Conservation (phyloP, 2,113 vertebrate genomes). For the Pleuronectes platessa region DNA sequence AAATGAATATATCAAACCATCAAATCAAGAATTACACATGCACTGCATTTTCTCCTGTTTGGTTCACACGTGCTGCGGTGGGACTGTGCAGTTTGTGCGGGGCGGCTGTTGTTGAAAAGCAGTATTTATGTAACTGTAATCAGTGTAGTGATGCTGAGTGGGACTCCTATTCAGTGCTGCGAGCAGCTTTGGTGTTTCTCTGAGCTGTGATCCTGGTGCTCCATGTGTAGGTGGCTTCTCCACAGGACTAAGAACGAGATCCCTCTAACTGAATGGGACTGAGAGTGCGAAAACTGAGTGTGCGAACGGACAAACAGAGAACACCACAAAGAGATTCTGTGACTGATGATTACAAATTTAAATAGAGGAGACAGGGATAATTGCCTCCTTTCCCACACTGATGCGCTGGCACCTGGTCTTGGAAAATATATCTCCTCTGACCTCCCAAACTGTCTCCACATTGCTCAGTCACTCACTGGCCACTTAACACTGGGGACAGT, state of each 20-base stretch:
- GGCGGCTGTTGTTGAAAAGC: constrained; percentile 46
- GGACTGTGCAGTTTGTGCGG: constrained; percentile 49
- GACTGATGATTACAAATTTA: constrained; percentile 26
- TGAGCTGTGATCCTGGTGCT: constrained; percentile 62
- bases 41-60: constrained; percentile 29
- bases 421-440: constrained; percentile 51
- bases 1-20: constrained; percentile 1
- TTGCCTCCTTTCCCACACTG: constrained; percentile 46
- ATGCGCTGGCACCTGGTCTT: constrained; percentile 51
- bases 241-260: constrained; percentile 65
- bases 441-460: constrained; percentile 39
- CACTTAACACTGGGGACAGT: constrained; percentile 67
- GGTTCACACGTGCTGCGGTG: constrained; percentile 11
- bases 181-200: constrained; percentile 45
- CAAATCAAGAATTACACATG: background rate
- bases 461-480: constrained; percentile 36
- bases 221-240: constrained; percentile 80
- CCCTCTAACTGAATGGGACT: constrained; percentile 63
- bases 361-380: constrained; percentile 18
- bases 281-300: constrained; percentile 26
- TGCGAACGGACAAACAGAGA: constrained; percentile 30
- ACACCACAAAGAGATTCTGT: constrained; percentile 18
- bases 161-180: constrained; percentile 62
- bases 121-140: constrained; percentile 78
- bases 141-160: constrained; percentile 71